phyloP scores from a whole-genome alignment of 1,140 invertebrate genomes.

The Centruroides sculpturatus region DNA sequence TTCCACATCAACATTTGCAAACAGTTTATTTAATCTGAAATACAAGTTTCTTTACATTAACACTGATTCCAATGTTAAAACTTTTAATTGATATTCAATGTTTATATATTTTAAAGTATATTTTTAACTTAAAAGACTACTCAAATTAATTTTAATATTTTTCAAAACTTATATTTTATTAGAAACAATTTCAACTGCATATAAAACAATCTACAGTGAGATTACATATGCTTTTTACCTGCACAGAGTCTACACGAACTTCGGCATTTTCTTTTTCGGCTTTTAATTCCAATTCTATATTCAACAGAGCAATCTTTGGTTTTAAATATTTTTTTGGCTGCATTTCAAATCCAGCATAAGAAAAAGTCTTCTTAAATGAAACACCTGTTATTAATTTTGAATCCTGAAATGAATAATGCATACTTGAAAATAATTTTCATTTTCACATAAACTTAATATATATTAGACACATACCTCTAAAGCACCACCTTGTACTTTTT shows the following conservation, averaged over 20 bases:
- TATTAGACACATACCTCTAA: conserved; percentile 45
- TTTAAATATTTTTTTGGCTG: conserved; percentile 85
- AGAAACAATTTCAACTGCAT: no score
- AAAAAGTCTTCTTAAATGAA: conserved; percentile 99
- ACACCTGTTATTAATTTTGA: conserved; percentile 85
- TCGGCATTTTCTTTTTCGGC: conserved; percentile 98
- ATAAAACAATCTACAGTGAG: no score
- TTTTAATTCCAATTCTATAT: conserved; percentile 96
- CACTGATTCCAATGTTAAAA: no score
- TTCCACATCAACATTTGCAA: no score
- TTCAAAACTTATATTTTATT: no score
- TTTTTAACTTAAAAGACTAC: no score
- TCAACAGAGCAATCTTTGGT: conserved; percentile 92
- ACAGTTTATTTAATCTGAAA: no score
- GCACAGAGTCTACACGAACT: conserved; percentile 79
- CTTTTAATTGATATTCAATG: no score
- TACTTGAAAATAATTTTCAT: neutral
- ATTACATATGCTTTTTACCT: conserved; percentile 29
- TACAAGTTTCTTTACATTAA: no score
- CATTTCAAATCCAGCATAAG: conserved; percentile 99
- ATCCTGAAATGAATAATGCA: conserved; percentile 40
- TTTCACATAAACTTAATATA: neutral
- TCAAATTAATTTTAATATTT: no score
- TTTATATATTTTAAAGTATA: no score
- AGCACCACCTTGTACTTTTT: conserved; percentile 91